Conservation (phyloP, 1,140 invertebrate genomes). For the Aradophagus sp. region DNA sequence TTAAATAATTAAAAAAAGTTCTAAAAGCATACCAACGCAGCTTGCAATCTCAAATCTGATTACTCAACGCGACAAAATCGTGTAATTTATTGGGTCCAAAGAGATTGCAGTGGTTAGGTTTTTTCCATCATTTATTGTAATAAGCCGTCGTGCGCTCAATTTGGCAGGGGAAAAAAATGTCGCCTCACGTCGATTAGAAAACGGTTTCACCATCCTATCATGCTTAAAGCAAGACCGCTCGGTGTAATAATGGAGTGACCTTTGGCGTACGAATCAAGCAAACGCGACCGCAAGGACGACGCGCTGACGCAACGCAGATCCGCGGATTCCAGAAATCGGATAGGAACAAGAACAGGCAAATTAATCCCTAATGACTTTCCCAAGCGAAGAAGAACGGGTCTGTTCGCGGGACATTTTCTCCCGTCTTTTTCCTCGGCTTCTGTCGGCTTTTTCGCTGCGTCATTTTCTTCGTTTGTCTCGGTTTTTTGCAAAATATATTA, state of each 20-base stretch:
- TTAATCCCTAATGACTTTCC: conserved; percentile 29
- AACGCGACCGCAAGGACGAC: conserved; percentile 45
- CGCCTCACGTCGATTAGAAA: conserved; percentile 25
- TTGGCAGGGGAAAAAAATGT: conserved; percentile 33
- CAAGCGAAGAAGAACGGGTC: conserved; percentile 9
- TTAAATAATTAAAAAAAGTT: no score
- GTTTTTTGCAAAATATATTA: conserved; percentile 38
- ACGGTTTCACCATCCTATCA: conserved; percentile 38
- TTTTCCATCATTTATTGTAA: conserved; percentile 26
- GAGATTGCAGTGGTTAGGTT: conserved; percentile 15
- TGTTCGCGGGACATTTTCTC: conserved; percentile 1
- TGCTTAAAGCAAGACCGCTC: conserved; percentile 23
- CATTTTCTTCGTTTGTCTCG: no score
- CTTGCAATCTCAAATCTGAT: no score
- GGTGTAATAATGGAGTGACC: conserved; percentile 43
- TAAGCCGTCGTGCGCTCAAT: conserved; percentile 17
- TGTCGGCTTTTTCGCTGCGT: conserved; percentile 3
- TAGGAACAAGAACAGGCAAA: conserved; percentile 26
- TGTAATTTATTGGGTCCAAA: conserved; percentile 19
- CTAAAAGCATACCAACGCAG: no score
- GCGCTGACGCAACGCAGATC: conserved; percentile 29
- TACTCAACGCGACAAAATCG: conserved; percentile 9
- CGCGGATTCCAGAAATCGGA: conserved; percentile 38
- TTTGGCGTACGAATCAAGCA: conserved; percentile 39
- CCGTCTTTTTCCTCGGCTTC: conserved; percentile 1